Evolutionary conservation across 1,140 invertebrate species (phyloP), one percentile per base, ranked within the genome.

Genomic region (Pseudomyrmex sp.): DNA sequence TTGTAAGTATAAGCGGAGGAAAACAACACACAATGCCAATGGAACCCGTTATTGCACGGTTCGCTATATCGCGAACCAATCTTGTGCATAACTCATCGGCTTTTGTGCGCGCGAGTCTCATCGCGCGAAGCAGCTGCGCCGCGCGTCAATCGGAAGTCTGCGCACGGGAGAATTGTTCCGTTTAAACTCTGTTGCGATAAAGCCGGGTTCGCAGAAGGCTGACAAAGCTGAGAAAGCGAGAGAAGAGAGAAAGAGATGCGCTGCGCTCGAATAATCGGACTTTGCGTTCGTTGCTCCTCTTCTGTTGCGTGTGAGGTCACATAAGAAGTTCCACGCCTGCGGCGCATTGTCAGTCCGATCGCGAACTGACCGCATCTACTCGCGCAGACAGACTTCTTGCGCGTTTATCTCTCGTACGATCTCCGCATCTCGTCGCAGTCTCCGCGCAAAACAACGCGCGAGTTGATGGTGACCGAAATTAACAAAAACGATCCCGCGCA

Each of bases 1-100:
- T 69, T 69, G 56, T 35, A 35, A 35, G 35, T 35, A 54, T 35
- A 44, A 77, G 54, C 52, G 7, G 52, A 20, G 13, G 18, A 12
- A 12, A 12, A 52, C 35, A 35, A 26, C 26, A 26, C n/a, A 79
- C 75, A 63, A 79, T 58, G 76, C 65, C 52, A 66, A 69, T 15
- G 12, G 65, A 66, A 79, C 69, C 65, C 76, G 76, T 79, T 79
- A 79, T 79, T 69, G 56, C 65, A 48, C 15, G 7, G 76, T 48
- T 26, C 15, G 35, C 35, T 35, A 7, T 79, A 79, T 79, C 76
- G 54, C 7, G 15, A 52, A 48, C 13, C 76, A 59, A 79, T 79
- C 76, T 79, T 66, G 76, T 69, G 76, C 76, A 79, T 79, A 79
- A 79, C 65, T 79, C 65, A 79, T 79, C 76, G 65, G 72, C 54